phyloP scores from a whole-genome alignment of 2,888 invertebrate species.

The Caenorhabditis sp. region DNA sequence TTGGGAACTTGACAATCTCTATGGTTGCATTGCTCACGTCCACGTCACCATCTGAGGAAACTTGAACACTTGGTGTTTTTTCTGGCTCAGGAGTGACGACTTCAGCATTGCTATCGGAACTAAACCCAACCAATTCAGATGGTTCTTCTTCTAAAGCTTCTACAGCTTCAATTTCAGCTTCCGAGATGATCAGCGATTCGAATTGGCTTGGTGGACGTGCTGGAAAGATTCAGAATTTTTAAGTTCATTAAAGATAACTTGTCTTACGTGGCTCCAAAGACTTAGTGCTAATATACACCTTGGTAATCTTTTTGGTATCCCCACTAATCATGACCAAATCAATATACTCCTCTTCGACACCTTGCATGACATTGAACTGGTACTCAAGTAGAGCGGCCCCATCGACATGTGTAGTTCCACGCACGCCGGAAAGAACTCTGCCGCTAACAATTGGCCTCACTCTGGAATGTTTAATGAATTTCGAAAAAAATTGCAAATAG shows the following conservation, averaged over 20 bases:
- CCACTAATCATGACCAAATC: background rate
- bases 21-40: background rate
- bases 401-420: no score
- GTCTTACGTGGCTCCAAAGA: constrained; percentile 32
- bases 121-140: no score
- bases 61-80: background rate
- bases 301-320: constrained; percentile 5
- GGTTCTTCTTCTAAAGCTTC: background rate
- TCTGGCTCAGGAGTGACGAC: background rate
- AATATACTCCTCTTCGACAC: constrained; percentile 5
- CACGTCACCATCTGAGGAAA: background rate
- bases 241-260: background rate
- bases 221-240: background rate
- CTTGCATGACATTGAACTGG: no score
- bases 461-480: background rate
- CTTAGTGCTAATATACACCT: background rate
- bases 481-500: no score
- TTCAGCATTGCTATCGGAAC: background rate
- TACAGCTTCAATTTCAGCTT: constrained; percentile 3
- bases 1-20: background rate
- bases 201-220: constrained; percentile 25
- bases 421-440: no score
- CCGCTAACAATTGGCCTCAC: no score
- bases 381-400: no score
- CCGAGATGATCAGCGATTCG: background rate